Conservation (phyloP, 2,888 invertebrate genomes). For the Ormyrus rosae region DNA sequence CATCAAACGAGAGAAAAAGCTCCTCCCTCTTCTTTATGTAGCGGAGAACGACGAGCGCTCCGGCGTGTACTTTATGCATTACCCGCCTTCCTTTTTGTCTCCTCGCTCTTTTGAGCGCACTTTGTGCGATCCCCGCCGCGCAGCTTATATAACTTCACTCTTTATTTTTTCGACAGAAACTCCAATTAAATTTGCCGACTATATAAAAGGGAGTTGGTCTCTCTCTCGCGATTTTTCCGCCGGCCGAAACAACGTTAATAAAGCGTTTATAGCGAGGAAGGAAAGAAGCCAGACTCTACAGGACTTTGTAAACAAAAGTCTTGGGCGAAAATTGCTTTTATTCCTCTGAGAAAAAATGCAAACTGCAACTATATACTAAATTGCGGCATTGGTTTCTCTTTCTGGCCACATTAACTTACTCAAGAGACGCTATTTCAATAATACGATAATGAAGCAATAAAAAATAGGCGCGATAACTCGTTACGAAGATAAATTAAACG, state of each 20-base stretch:
- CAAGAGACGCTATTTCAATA: no score
- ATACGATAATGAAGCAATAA: no score
- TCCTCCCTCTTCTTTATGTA: conserved; percentile 12
- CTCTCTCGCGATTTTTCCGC: conserved; percentile 17
- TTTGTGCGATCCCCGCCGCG: conserved; percentile 15
- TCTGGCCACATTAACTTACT: no score
- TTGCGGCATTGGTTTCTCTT: neutral
- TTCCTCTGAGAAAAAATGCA: no score
- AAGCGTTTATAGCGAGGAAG: conserved; percentile 3
- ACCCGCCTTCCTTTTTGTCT: conserved; percentile 26
- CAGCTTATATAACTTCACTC: neutral
- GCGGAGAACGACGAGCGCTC: conserved; percentile 9
- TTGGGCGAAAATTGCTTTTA: conserved; percentile 21
- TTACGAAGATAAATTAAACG: no score
- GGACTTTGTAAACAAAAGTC: conserved; percentile 32
- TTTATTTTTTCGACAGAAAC: conserved; percentile 17
- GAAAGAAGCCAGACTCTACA: no score
- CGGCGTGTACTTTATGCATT: conserved; percentile 33
- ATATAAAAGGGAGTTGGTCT: neutral
- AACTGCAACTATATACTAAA: neutral
- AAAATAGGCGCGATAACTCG: no score
- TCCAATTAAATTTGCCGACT: conserved; percentile 47
- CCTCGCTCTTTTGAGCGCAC: conserved; percentile 30
- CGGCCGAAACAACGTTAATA: conserved; percentile 19
- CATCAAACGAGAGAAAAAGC: no score